phyloP scores from a whole-genome alignment of 2,113 vertebrate species.

The Phrynosoma blainvillii region DNA sequence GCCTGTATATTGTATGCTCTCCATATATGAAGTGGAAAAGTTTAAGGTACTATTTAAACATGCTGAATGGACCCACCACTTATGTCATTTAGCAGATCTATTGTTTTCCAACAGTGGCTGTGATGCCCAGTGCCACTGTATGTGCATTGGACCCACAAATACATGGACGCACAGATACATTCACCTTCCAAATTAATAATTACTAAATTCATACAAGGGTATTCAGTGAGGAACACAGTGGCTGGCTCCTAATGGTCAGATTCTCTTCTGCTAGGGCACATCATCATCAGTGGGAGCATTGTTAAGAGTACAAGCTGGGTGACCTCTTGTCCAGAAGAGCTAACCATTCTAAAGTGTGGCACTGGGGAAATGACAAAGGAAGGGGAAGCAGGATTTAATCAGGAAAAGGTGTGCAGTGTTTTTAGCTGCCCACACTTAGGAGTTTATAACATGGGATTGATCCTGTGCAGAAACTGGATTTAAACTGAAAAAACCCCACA shows the following conservation, averaged over 20 bases:
- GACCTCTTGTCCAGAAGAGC: background rate
- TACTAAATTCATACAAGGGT: background rate
- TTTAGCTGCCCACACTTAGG: background rate
- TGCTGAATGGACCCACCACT: too few species aligned
- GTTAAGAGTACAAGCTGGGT: background rate
- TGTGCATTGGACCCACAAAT: background rate
- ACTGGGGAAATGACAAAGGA: background rate
- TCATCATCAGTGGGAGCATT: background rate
- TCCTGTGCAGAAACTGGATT: too few species aligned
- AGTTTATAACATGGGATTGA: too few species aligned
- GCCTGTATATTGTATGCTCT: too few species aligned
- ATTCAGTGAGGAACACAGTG: background rate
- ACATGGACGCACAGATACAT: background rate
- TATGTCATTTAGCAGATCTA: background rate
- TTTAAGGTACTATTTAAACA: too few species aligned
- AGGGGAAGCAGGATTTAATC: background rate
- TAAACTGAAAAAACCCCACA: too few species aligned
- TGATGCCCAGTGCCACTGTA: background rate
- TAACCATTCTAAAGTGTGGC: background rate
- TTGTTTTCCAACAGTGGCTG: background rate
- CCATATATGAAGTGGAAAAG: too few species aligned
- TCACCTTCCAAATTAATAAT: background rate
- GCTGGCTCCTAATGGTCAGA: background rate
- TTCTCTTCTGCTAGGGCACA: too few species aligned
- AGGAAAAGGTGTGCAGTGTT: background rate